Percentiles rank a stretch among this genome's conserved stretches.
Evolutionary conservation across 2,888 invertebrate genomes (phyloP).

Genomic region (Teleogryllus oceanicus): DNA sequence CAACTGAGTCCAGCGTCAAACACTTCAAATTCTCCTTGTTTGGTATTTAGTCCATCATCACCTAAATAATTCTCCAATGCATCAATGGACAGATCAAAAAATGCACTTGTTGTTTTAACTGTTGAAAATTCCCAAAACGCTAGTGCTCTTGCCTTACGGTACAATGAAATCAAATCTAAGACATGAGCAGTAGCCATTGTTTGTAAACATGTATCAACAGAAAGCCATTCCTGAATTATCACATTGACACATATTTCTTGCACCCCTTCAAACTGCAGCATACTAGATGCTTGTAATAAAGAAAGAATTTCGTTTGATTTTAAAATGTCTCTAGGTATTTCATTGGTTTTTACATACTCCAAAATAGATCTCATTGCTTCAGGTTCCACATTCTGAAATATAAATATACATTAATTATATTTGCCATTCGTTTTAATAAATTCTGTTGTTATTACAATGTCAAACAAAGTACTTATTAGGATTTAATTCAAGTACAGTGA

Average conservation of each 20-base stretch:
- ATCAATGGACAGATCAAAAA: conserved; percentile 36
- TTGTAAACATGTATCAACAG: conserved; percentile 37
- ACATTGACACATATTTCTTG: conserved; percentile 41
- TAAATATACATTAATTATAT: conserved; percentile 18
- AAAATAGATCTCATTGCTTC: conserved; percentile 46
- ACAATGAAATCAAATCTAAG: conserved; percentile 36
- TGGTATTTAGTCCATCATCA: conserved; percentile 34
- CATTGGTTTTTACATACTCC: conserved; percentile 42
- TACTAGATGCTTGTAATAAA: conserved; percentile 47
- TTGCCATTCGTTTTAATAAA: no score
- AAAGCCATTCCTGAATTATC: conserved; percentile 35
- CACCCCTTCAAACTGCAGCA: conserved; percentile 48
- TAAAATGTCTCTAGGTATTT: conserved; percentile 40
- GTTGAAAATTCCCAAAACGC: conserved; percentile 39
- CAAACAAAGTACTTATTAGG: background rate
- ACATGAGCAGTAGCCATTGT: conserved; percentile 37
- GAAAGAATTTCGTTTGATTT: conserved; percentile 29
- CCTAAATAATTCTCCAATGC: conserved; percentile 33
- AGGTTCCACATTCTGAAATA: conserved; percentile 46
- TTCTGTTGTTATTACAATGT: no score
- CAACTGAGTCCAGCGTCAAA: conserved; percentile 40
- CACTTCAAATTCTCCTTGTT: conserved; percentile 36
- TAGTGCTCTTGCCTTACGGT: conserved; percentile 35
- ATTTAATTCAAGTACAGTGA: background rate
- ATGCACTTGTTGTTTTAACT: conserved; percentile 34